Evolutionary conservation across 2,888 invertebrate genomes (phyloP).

Genomic region (Rotaria sp.): DNA sequence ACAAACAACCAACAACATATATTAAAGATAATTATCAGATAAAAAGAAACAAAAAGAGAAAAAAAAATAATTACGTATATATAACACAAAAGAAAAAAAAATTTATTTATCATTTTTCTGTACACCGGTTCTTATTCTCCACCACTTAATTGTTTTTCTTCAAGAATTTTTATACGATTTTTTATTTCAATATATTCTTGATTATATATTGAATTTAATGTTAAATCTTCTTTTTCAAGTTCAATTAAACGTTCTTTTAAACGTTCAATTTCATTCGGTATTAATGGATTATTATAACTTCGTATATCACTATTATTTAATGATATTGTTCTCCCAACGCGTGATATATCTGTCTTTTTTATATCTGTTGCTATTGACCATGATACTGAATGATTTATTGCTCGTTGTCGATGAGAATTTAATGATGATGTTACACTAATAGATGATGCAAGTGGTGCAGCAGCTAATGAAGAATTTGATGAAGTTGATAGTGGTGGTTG

Average conservation of each 20-base stretch:
- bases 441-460: conserved; percentile 4
- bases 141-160: not conserved
- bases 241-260: conserved; percentile 6
- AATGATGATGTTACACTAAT: conserved; percentile 3
- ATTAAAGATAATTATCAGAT: conserved; percentile 4
- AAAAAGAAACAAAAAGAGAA: not conserved
- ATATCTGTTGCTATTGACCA: not conserved
- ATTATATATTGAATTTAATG: not conserved
- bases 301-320: not conserved
- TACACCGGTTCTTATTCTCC: not conserved
- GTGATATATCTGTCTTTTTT: not conserved
- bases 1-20: not conserved
- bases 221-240: conserved; percentile 7
- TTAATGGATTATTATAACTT: not conserved
- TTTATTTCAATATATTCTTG: not conserved
- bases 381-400: conserved; percentile 18
- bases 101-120: not conserved
- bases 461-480: not conserved
- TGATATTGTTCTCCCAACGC: not conserved
- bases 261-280: not conserved
- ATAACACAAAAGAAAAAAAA: not conserved
- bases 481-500: not conserved
- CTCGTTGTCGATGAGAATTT: not conserved
- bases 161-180: not conserved
- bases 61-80: too few relatives aligned